Evolutionary conservation across 2,113 vertebrate genomes (phyloP).

Genomic region (Lycocorax pyrrhopterus): DNA sequence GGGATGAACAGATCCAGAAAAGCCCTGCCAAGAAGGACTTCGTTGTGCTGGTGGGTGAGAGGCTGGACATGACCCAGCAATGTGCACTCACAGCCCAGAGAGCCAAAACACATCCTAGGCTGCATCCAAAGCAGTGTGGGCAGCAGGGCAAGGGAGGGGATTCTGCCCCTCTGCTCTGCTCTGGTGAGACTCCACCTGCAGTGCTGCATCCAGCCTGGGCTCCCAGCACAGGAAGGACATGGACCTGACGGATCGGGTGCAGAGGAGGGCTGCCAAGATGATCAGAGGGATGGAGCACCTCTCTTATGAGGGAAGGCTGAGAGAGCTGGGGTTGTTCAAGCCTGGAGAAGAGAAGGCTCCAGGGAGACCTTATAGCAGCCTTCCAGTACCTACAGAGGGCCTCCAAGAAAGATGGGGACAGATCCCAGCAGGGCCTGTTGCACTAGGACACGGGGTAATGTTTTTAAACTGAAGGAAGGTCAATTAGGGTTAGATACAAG

Average conservation of each 20-base stretch:
- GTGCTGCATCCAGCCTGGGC: neutral
- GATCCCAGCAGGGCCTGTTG: neutral
- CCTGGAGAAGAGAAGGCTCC: neutral
- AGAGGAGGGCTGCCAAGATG: neutral
- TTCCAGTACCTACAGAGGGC: neutral
- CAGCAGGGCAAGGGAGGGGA: neutral
- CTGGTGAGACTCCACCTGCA: neutral
- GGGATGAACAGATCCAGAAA: neutral
- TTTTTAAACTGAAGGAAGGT: neutral
- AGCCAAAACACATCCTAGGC: accelerated
- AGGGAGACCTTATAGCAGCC: neutral
- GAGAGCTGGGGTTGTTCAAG: neutral
- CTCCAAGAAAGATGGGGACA: neutral
- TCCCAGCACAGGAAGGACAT: neutral
- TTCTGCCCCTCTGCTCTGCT: neutral
- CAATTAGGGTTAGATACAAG: neutral
- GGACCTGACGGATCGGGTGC: accelerated
- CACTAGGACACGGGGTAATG: neutral
- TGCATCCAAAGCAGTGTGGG: accelerated
- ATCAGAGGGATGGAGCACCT: neutral
- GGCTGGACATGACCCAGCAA: neutral
- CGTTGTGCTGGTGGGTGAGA: accelerated
- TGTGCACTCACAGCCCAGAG: accelerated
- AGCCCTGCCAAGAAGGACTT: neutral
- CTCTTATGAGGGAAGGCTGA: neutral